Base-by-base conservation (phyloP, 2,113 vertebrate genomes). In the Accipiter cooperii region DNA sequence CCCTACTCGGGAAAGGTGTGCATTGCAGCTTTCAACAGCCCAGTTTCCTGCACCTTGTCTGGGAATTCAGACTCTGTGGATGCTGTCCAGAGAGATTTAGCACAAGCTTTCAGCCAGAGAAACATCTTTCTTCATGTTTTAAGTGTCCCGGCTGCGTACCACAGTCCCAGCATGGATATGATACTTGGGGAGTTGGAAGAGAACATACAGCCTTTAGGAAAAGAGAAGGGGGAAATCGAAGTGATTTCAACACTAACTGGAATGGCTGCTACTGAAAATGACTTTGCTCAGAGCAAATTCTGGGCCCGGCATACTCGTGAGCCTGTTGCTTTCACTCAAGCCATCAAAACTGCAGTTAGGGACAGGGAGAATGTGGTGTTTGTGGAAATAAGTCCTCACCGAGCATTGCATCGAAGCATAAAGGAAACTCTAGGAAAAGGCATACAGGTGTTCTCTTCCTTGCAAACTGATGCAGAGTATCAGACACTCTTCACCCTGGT, bases 21-120 rank as follows among this genome's bases (percentile, higher is more conserved):
- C 73, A 94, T 99, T 44, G 99, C 99, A 65, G 99, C 98, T 34
- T 98, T 98, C 87, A 99, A 99, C 96, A 99, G 99, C 92, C 98
- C 99, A 2, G 34, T 92, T 64, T 99, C 98, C 47, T 99, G 99
- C 88, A 99, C 98, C 26, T 86, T 99, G 68, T 99, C 99, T 42
- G 99, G 99, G 33, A 98, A 98, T 44, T 70, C 93, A 57, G 97
- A 98, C 1, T 89, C 98, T 44, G 78, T 99, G 51, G 94, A 97
- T 51, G 46, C 69, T 79, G 57, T 99, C 31, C 95, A 97, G 70
- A 95, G 97, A 60, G 97, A 97, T 47, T 90, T 99, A 80, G 96
- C 93, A 83, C 92, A 88, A 69, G 61, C 61, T 44, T 98, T 98
- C 82, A 70, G 80, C 34, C 85, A 94, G 42, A 97, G 96, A 68